A percentile compares a stretch with the other conserved stretches of the same genome.
Evolutionary conservation across 2,888 invertebrate genomes (phyloP).

Genomic region (Tethea ocularis): DNA sequence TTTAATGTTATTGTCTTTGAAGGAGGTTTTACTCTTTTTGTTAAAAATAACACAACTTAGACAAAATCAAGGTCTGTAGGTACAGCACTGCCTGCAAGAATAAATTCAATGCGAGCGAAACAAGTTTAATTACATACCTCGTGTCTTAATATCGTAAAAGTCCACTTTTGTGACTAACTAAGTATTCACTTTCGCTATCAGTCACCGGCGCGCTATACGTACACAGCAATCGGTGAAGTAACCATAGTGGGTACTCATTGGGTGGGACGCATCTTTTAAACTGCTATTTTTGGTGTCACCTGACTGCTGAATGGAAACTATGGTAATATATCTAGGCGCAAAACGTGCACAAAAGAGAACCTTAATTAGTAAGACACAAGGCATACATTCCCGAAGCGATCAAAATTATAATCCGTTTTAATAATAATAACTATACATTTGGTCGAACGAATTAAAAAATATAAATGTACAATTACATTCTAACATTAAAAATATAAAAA

Average conservation of each 20-base stretch:
- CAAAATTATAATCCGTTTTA: constrained; percentile 19
- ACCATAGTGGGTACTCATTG: too few relatives aligned
- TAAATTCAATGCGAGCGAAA: background rate
- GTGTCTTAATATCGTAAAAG: background rate
- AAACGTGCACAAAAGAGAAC: background rate
- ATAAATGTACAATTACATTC: constrained; percentile 42
- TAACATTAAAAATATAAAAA: constrained; percentile 23
- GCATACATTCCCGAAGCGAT: constrained; percentile 24
- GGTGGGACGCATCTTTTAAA: too few relatives aligned
- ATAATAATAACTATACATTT: constrained; percentile 53
- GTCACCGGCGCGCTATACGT: too few relatives aligned
- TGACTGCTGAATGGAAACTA: too few relatives aligned
- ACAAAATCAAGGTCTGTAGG: too few relatives aligned
- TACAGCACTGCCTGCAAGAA: background rate
- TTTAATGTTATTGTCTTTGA: too few relatives aligned
- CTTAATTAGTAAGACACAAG: constrained; percentile 10
- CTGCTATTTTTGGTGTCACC: too few relatives aligned
- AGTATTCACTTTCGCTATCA: too few relatives aligned
- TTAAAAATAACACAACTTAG: too few relatives aligned
- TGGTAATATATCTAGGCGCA: background rate
- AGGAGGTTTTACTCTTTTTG: too few relatives aligned
- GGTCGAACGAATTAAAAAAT: constrained; percentile 55
- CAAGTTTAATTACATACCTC: background rate
- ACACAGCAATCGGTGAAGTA: too few relatives aligned
- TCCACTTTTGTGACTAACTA: too few relatives aligned